phyloP scores from a whole-genome alignment of 2,888 invertebrate genomes.

The Harpalus rufipes region DNA sequence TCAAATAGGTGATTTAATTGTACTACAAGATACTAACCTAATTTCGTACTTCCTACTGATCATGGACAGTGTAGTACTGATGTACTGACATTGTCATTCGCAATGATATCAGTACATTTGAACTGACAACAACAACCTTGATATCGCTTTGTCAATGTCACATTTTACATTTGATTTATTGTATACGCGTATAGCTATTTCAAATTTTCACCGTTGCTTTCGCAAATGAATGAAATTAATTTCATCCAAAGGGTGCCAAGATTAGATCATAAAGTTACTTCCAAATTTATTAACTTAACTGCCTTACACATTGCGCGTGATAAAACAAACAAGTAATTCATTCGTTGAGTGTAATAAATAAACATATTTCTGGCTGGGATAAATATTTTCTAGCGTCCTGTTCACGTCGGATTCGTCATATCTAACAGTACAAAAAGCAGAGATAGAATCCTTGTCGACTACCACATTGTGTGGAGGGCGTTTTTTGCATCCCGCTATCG shows the following conservation, averaged over 20 bases:
- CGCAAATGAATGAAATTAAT: conserved; percentile 34
- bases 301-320: neutral
- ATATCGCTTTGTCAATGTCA: conserved; percentile 1
- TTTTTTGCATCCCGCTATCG: conserved; percentile 56
- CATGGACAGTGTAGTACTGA: too few species aligned
- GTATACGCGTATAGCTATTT: neutral
- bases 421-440: conserved; percentile 16
- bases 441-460: conserved; percentile 13
- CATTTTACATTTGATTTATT: conserved; percentile 24
- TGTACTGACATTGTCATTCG: too few species aligned
- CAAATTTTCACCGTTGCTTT: neutral
- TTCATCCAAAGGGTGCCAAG: conserved; percentile 25
- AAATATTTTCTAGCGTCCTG: neutral
- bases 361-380: neutral
- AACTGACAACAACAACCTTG: too few species aligned
- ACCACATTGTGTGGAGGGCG: conserved; percentile 44
- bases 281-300: neutral
- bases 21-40: too few species aligned
- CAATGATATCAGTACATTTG: too few species aligned
- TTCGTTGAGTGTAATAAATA: neutral
- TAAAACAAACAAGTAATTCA: neutral
- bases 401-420: neutral
- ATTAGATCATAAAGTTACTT: neutral
- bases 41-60: too few species aligned
- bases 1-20: too few species aligned